Base-by-base conservation (phyloP, 1,140 invertebrate genomes). In the Lithobius niger region DNA sequence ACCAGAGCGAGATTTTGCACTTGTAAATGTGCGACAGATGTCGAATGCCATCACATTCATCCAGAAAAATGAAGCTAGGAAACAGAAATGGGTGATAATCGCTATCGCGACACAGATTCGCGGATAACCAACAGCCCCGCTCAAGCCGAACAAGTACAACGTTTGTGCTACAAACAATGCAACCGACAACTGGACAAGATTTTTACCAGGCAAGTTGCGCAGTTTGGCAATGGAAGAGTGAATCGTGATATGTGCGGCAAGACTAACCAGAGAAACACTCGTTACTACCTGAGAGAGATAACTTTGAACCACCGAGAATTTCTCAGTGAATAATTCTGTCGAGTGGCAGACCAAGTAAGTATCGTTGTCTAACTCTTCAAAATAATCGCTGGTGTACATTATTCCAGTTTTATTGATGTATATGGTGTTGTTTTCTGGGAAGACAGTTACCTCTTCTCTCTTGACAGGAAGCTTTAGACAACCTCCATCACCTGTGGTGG, bases 31-130 rank as follows among this genome's bases (percentile, higher is more conserved):
- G 81, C 87, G 87, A 83, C 87, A 93, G 67, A 93, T 89, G 71
- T 94, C 91, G 74, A 92, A 89, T 69, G 90, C 90, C 86, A 95
- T 93, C 36, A 88, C 87, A 71, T 88, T 90, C 55, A 96, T 83
- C 93, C 93, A 97, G 69, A 92, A 92, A 76, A 96, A 96, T 56
- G 91, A 87, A 25, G 88, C 80, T 64, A 96, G 75, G 71, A 92
- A 93, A 71, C 90, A 85, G 77, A 93, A 95, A 68, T 96, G 92
- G 74, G 90, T 85, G 61, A 80, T 74, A 44, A 88, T 78, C 50
- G 86, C 87, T 78, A 84, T 67, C 0, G 6, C 48, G 27, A 50
- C n/a, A 21, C 48, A 50, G 3, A 50, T 6, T 27, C 19, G 24
- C 27, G 3, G 22, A 26, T n/a, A n/a, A n/a, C n/a, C n/a, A 27